Evolutionary conservation across 2,888 invertebrate species (phyloP).

Genomic region (Leucozona laternaria): DNA sequence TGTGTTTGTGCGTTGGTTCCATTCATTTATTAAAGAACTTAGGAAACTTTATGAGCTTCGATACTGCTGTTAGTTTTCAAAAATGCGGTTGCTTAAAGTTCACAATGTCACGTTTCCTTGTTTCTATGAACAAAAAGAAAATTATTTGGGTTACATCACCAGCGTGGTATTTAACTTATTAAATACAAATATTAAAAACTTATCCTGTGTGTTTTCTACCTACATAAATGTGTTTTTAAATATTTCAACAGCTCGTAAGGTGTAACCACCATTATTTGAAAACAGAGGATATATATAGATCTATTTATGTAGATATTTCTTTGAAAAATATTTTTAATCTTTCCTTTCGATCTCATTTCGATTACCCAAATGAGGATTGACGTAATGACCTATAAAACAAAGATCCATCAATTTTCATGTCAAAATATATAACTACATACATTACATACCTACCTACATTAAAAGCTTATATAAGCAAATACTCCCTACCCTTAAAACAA

Average conservation of each 20-base stretch:
- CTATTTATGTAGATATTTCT: not conserved
- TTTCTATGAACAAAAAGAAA: too few species aligned
- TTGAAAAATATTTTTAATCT: slow-evolving; percentile 1
- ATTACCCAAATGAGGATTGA: slow-evolving; percentile 11
- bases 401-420: slow-evolving; percentile 10
- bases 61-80: too few species aligned
- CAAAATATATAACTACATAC: slow-evolving; percentile 6
- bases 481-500: slow-evolving; percentile 37
- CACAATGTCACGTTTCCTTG: too few species aligned
- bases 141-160: too few species aligned
- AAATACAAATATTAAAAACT: not conserved
- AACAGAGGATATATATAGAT: not conserved
- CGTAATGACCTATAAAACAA: slow-evolving; percentile 28
- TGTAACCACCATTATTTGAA: not conserved
- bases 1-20: too few species aligned
- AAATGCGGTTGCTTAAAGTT: too few species aligned
- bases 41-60: too few species aligned
- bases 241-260: not conserved
- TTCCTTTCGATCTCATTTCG: slow-evolving; percentile 13
- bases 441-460: not conserved
- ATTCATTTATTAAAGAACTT: too few species aligned
- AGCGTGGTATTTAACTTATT: too few species aligned
- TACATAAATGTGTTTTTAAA: not conserved
- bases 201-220: not conserved
- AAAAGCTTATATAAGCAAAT: not conserved